These are phyloP conservation scores for Stigmatopora nigra DNA, from an alignment of 2,113 vertebrate species.

Conservation along the genomic window DNA sequence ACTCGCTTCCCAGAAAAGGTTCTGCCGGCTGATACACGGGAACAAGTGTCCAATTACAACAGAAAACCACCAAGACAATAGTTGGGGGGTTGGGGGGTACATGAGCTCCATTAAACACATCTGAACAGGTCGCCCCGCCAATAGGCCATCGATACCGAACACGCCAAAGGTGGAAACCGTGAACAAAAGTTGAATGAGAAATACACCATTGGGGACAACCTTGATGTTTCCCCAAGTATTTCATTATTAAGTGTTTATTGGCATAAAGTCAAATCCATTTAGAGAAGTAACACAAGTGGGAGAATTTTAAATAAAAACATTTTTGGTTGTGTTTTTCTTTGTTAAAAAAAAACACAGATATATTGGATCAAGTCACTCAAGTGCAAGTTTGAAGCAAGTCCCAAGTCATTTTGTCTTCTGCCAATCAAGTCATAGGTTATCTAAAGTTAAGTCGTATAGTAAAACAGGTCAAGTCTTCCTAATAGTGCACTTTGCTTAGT, in stretches of 20 bases:
- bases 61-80: constrained; percentile 61
- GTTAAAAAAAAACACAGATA: not conserved
- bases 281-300: not conserved
- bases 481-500: not conserved
- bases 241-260: not conserved
- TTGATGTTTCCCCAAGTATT: not conserved
- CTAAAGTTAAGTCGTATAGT: not conserved
- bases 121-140: constrained; percentile 43
- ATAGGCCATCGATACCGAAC: constrained; percentile 17
- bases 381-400: not conserved
- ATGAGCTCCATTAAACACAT: constrained; percentile 75
- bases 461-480: not conserved
- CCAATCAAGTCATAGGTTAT: not conserved
- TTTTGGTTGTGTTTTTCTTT: not conserved
- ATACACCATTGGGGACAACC: not conserved
- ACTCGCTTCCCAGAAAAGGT: constrained; percentile 65
- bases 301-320: not conserved
- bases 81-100: constrained; percentile 42
- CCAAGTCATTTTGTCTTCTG: not conserved
- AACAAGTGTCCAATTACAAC: constrained; percentile 73
- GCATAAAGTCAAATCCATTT: not conserved
- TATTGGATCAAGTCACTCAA: not conserved
- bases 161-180: constrained; percentile 30
- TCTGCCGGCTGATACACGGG: constrained; percentile 69
- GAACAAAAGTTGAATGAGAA: not conserved